These are phyloP conservation scores for Galago senegalensis DNA, from an alignment of 2,797 vertebrate species.

Conservation along the genomic window DNA sequence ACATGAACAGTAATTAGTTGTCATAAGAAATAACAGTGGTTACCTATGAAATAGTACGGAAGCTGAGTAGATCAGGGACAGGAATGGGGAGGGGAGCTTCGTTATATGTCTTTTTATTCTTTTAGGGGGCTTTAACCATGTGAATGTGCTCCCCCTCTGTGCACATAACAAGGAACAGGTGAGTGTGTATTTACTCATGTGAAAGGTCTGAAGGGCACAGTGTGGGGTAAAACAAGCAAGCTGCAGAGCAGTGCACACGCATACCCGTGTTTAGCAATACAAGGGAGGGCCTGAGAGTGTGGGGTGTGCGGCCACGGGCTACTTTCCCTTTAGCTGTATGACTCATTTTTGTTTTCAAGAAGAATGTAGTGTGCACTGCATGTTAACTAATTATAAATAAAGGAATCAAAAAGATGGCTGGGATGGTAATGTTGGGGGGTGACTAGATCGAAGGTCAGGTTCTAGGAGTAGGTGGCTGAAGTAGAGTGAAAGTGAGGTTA, in stretches of 20 bases:
- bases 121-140: not conserved
- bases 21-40: not conserved
- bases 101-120: not conserved
- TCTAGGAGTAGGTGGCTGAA: not conserved
- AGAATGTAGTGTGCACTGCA: not conserved
- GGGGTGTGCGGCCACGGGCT: not conserved
- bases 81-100: not conserved
- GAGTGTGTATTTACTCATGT: not conserved
- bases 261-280: not conserved
- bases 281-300: not conserved
- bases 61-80: not conserved
- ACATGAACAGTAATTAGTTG: not conserved
- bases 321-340: not conserved
- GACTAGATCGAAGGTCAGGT: conserved; percentile 1
- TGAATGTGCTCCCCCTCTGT: not conserved
- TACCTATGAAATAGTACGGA: not conserved
- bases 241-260: not conserved
- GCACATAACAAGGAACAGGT: not conserved
- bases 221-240: not conserved
- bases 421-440: not conserved
- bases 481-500: not conserved
- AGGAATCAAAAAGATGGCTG: not conserved
- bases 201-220: not conserved
- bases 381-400: not conserved
- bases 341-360: not conserved